A percentile compares a stretch with the other conserved stretches of the same genome.
phyloP scores from a whole-genome alignment of 2,888 invertebrate species.

The Stenoptilia bipunctidactyla region DNA sequence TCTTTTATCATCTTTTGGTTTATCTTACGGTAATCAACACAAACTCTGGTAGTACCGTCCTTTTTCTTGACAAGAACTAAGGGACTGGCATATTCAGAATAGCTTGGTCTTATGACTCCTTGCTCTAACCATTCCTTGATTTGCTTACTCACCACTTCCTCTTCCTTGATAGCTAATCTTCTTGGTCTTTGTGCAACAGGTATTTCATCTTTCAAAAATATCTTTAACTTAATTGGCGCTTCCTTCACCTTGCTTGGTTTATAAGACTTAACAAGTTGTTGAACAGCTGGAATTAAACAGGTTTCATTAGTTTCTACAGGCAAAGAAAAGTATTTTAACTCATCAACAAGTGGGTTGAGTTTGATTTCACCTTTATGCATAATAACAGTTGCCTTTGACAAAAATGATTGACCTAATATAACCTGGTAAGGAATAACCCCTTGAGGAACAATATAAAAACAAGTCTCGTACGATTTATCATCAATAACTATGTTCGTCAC shows the following conservation, averaged over 20 bases:
- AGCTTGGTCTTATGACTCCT: conserved; percentile 2
- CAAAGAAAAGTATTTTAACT: no score
- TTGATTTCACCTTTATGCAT: no score
- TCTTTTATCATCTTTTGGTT: conserved; percentile 16
- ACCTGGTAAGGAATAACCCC: no score
- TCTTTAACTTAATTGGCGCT: conserved; percentile 9
- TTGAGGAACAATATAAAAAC: no score
- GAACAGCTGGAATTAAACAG: no score
- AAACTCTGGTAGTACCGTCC: conserved; percentile 11
- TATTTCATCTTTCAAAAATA: conserved; percentile 10
- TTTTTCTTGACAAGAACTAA: conserved; percentile 14
- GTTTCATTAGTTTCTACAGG: no score
- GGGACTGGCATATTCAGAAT: no score
- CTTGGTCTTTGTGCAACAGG: conserved; percentile 9
- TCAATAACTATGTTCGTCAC: no score
- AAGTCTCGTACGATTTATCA: no score
- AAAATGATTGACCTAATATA: no score
- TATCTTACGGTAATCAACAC: conserved; percentile 14
- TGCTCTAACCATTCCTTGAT: conserved; percentile 5
- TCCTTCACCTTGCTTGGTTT: conserved; percentile 1
- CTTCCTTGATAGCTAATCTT: conserved; percentile 4
- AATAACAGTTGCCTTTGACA: no score
- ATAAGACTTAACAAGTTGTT: neutral
- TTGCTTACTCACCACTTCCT: conserved; percentile 7
- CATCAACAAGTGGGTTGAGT: no score